phyloP scores from a whole-genome alignment of 2,113 vertebrate species.

The Neolamprologus longior region DNA sequence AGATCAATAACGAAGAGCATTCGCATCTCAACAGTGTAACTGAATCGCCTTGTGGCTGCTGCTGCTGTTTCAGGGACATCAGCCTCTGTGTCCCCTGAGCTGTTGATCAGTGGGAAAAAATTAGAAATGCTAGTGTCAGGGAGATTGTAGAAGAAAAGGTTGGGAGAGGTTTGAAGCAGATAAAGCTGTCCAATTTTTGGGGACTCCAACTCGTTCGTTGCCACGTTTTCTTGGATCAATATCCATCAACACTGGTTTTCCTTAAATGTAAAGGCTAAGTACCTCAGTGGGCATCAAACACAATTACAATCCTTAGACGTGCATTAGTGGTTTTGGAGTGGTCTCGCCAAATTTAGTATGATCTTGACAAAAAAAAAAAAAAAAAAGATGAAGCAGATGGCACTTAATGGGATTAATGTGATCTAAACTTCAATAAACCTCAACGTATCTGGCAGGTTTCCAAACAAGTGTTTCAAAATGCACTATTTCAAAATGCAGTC shows the following conservation, averaged over 20 bases:
- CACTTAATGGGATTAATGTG: not conserved
- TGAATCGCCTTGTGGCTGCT: constrained; percentile 25
- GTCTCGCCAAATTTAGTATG: constrained; percentile 20
- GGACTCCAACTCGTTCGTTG: not conserved
- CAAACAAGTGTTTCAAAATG: not conserved
- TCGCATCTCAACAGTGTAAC: constrained; percentile 50
- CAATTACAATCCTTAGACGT: not conserved
- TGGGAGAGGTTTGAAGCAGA: not conserved
- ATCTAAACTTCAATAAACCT: not conserved
- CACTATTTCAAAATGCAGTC: not conserved
- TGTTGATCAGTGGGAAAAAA: not conserved
- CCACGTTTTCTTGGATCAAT: constrained; percentile 36
- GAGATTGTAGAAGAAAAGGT: not conserved
- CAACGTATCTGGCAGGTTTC: not conserved
- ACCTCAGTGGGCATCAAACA: constrained; percentile 32
- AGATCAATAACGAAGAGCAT: constrained; percentile 59
- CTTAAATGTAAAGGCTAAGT: constrained; percentile 34
- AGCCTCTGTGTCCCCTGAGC: not conserved
- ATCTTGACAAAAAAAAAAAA: not conserved
- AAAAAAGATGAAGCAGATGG: not conserved
- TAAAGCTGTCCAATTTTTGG: not conserved
- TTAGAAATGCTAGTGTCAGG: not conserved
- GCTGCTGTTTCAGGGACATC: not conserved
- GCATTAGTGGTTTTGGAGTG: constrained; percentile 54
- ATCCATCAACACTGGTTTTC: constrained; percentile 37